Evolutionary conservation across 2,797 vertebrate genomes (phyloP).

Genomic region (Labroides dimidiatus): DNA sequence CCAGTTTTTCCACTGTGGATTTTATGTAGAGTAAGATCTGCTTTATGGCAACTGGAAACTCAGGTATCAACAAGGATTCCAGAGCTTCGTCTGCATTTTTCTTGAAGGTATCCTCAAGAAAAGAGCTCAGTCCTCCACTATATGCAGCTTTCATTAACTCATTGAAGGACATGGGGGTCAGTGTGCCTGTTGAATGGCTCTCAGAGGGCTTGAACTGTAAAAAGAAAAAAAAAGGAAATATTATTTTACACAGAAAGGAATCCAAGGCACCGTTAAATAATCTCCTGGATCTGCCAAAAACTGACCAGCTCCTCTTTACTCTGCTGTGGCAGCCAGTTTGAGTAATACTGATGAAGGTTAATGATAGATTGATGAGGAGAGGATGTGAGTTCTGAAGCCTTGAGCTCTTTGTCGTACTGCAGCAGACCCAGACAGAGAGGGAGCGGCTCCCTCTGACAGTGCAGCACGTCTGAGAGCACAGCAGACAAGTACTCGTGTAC

Average conservation of each 20-base stretch:
- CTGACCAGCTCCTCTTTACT: conserved; percentile 84
- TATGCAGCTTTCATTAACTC: conserved; percentile 83
- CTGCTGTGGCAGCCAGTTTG: conserved; percentile 89
- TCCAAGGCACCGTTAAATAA: not conserved
- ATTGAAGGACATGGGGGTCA: conserved; percentile 68
- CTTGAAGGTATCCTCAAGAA: conserved; percentile 76
- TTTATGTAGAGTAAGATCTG: conserved; percentile 92
- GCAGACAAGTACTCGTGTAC: conserved; percentile 85
- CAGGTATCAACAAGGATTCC: conserved; percentile 60
- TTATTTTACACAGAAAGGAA: not conserved
- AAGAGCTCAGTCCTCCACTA: conserved; percentile 63
- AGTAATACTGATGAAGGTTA: conserved; percentile 88
- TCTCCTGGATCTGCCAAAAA: not conserved
- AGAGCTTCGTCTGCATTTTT: conserved; percentile 72
- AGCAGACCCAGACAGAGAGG: conserved; percentile 92
- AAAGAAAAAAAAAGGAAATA: conserved; percentile 8
- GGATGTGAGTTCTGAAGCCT: conserved; percentile 44
- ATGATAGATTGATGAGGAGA: conserved; percentile 74
- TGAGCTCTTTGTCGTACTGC: conserved; percentile 89
- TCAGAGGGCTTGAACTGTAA: conserved; percentile 79
- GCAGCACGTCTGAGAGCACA: conserved; percentile 91
- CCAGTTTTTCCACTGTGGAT: conserved; percentile 87
- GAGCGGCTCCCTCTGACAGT: conserved; percentile 93
- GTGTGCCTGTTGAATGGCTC: not conserved
- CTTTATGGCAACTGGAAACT: conserved; percentile 80